Base-by-base conservation (phyloP, 2,113 vertebrate species). In the Pomatorhinus ruficollis region DNA sequence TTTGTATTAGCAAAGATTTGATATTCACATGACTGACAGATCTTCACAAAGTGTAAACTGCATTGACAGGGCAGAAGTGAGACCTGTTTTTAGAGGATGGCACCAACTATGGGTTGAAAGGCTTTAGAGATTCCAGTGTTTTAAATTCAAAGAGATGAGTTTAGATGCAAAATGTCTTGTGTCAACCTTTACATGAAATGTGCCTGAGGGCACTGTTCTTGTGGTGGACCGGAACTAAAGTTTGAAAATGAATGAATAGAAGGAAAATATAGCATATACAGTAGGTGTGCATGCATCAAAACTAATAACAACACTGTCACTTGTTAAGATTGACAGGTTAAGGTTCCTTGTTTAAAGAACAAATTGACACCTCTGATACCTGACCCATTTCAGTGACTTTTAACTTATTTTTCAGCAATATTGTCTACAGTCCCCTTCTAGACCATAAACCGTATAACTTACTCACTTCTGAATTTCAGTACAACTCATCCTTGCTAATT, bases 401-500 rank as follows among this genome's bases (percentile, higher is more conserved):
- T 81, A 23, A 45, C 93, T 76, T 86, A 30, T 59, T 15, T 61
- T 40, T 79, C 31, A 23, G 22, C n/a, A 74, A 4, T 53, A 40
- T 95, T 95, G 76, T 90, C n/a, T 64, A 5, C 39, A 33, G 25
- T 54, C 19, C 11, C 3, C 44, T 89, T 83, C 50, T 70, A 47
- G 44, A 54, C 33, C 63, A 19, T 12, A 31, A 81, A 35, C 1
- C 2, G 12, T 44, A 20, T 31, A n/a, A 53, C 7, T 90, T 59
- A 40, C 0, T 0, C 49, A 76, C 28, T 44, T 84, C 49, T 90
- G 74, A 89, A 77, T 87, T 88, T 93, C 84, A n/a, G 22, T 49
- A 44, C 12, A 83, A 28, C 70, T 94, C 65, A 42, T 57, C 40
- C 17, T 78, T 70, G 11, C 35, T 52, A 89, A 92, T 94, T 91